Conservation (phyloP, 1,140 invertebrate genomes). For the Dendrolimus kikuchii region DNA sequence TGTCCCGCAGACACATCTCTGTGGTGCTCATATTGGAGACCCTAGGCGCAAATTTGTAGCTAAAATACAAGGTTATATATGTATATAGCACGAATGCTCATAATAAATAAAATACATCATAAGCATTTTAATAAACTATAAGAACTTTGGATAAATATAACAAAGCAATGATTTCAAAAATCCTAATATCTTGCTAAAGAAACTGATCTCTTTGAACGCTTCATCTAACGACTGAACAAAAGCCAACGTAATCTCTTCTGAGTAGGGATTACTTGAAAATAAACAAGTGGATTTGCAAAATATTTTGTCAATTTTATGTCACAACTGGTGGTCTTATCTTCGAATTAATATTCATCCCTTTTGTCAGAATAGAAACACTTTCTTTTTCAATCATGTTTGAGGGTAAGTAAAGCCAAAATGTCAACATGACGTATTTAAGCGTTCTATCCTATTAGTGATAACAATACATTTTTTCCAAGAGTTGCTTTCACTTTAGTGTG, state of each 20-base stretch:
- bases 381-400: constrained; percentile 31
- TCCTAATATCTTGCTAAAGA: no score
- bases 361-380: constrained; percentile 22
- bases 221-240: constrained; percentile 10
- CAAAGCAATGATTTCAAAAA: no score
- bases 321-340: constrained; percentile 53
- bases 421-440: constrained; percentile 42
- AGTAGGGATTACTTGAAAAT: constrained; percentile 38
- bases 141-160: no score
- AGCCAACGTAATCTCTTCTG: constrained; percentile 17
- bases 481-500: constrained; percentile 44
- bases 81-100: no score
- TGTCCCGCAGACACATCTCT: no score
- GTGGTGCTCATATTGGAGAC: no score
- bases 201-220: no score
- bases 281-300: constrained; percentile 45
- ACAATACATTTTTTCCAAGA: constrained; percentile 31
- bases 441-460: constrained; percentile 27
- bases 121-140: no score
- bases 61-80: no score
- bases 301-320: constrained; percentile 61
- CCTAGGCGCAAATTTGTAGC: no score
- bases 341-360: constrained; percentile 17
- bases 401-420: constrained; percentile 42
- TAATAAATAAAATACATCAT: no score